phyloP scores from a whole-genome alignment of 2,113 vertebrate genomes.

The Oxyura jamaicensis region DNA sequence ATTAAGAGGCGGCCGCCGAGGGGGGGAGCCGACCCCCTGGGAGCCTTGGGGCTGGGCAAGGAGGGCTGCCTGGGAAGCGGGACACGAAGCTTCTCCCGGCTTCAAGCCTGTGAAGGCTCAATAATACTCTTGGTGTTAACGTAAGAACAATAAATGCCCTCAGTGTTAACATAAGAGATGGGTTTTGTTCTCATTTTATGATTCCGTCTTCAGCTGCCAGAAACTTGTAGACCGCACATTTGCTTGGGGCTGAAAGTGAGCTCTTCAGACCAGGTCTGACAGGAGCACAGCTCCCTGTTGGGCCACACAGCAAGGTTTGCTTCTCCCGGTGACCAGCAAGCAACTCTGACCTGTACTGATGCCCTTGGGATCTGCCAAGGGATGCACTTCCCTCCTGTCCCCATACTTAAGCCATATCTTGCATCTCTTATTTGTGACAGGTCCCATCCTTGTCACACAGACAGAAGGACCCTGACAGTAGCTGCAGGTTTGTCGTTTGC shows the following conservation, averaged over 20 bases:
- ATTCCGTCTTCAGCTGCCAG: background rate
- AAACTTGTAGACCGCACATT: too few species aligned
- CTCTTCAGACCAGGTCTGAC: background rate
- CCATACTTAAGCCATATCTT: rapidly evolving
- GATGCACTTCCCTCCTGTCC: rapidly evolving
- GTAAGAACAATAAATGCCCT: background rate
- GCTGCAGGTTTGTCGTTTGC: rapidly evolving
- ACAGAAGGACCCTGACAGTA: rapidly evolving
- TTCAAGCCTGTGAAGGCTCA: background rate
- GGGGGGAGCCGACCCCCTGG: background rate
- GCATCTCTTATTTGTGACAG: rapidly evolving
- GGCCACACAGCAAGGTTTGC: background rate
- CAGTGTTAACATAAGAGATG: background rate
- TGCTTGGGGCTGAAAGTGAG: rapidly evolving
- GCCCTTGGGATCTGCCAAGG: rapidly evolving
- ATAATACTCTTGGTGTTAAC: too few species aligned
- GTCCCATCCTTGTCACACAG: rapidly evolving
- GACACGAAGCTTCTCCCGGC: background rate
- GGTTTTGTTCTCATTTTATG: background rate
- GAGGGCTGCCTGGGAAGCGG: rapidly evolving
- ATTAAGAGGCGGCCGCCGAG: background rate
- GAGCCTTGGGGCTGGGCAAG: too few species aligned
- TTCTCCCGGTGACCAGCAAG: background rate
- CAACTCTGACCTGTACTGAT: background rate
- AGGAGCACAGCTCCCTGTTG: background rate